Evolutionary conservation across 2,888 invertebrate genomes (phyloP), one percentile per base, ranked within the genome.

Genomic region (Furcula furcula): DNA sequence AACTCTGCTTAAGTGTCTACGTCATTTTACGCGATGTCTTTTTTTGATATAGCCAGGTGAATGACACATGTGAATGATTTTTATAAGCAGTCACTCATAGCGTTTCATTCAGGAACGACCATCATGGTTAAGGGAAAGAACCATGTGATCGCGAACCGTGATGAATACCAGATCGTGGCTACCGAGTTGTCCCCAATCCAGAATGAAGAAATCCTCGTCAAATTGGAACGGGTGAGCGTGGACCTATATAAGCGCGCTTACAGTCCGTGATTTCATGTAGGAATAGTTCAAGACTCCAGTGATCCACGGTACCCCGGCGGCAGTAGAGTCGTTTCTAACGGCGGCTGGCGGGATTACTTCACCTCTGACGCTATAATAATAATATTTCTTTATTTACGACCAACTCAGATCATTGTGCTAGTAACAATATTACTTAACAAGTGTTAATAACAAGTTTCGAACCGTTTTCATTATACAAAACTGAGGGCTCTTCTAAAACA

Each of bases 271-370:
- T 30, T 32, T 9, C 15, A 71, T 45, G 63, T 77, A 1, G 77
- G 67, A 13, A 19, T 59, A 57, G 91, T 94, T 4, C 64, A 91
- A 31, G 91, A 93, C 45, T 93, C 93, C 9, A 92, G 91, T 53
- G 85, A 92, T 61, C 50, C 83, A 0, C 68, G 89, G 1, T 94
- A 75, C 63, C 91, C 92, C 1, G 90, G 91, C 5, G 93, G 92
- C 0, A 85, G 85, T 31, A 75, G 88, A 56, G 83, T 94, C 3
- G 76, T 92, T 0, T 91, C 90, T 5, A 76, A 90, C 51, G 83
- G 90, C 36, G 67, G 67, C 7, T 65, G 66, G 67, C 40, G 41
- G 9, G 56, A 58, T 32, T 54, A 61, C 26, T 46, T 37, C 23
- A 39, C 65, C 11, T 40, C 55, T 9, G 34, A 58, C 11, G 33